A percentile compares a stretch with the other conserved stretches of the same genome.
phyloP scores from a whole-genome alignment of 2,113 vertebrate genomes.

The Empidonax alnorum region DNA sequence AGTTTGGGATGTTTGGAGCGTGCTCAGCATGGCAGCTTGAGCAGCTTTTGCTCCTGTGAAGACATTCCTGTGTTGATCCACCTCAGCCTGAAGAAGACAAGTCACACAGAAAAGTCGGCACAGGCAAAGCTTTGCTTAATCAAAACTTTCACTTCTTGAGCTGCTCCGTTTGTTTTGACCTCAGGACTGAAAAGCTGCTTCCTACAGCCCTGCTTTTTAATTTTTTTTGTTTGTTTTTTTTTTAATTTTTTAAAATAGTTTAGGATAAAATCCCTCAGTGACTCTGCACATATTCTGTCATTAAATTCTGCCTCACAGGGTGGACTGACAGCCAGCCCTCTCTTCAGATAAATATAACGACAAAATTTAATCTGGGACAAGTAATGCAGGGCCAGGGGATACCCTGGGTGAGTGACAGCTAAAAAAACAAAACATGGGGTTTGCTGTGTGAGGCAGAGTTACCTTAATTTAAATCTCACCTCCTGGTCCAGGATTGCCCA shows the following conservation, averaged over 20 bases:
- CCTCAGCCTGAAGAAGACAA: neutral
- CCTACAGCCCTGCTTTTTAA: neutral
- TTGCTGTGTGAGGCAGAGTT: neutral
- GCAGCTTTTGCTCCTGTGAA: neutral
- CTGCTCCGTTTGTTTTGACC: neutral
- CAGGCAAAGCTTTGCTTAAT: neutral
- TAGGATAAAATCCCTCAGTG: neutral
- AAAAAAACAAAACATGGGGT: neutral
- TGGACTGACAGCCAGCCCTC: neutral
- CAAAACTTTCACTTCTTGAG: neutral
- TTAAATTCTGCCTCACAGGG: neutral
- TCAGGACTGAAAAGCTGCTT: neutral
- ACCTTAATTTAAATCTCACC: neutral
- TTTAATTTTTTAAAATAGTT: neutral
- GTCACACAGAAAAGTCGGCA: neutral
- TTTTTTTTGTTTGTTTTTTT: neutral
- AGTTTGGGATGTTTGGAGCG: neutral
- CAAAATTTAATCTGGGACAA: neutral
- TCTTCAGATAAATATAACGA: rapidly evolving
- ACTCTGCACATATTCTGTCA: neutral
- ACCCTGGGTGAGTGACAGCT: neutral
- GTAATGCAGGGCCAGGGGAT: rapidly evolving
- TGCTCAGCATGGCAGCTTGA: neutral
- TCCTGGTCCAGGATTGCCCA: neutral
- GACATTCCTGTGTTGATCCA: neutral